phyloP scores from a whole-genome alignment of 2,797 vertebrate genomes.

The Pantherophis alleghaniensis region DNA sequence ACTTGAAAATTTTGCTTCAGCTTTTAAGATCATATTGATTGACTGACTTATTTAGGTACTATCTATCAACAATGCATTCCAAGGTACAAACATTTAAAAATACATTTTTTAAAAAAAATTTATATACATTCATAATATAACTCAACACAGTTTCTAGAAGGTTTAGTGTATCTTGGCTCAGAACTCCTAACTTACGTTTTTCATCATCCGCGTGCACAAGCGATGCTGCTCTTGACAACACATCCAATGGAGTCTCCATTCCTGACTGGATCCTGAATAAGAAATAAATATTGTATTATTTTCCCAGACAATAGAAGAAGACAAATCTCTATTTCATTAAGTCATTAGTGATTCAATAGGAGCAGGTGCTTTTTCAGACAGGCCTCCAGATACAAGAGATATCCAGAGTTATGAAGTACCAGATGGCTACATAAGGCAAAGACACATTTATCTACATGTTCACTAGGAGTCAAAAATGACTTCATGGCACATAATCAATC shows the following conservation, averaged over 20 bases:
- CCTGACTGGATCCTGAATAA: constrained; percentile 76
- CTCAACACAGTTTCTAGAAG: not conserved
- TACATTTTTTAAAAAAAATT: not conserved
- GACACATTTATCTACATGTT: not conserved
- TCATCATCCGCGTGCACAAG: constrained; percentile 95
- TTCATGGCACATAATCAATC: not conserved
- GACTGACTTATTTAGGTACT: not conserved
- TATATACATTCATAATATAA: not conserved
- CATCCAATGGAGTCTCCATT: constrained; percentile 98
- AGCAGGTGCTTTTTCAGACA: not conserved
- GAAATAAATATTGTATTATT: constrained; percentile 8
- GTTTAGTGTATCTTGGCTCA: accelerated
- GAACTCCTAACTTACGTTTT: constrained; percentile 84
- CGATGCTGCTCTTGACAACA: constrained; percentile 95
- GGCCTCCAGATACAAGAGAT: not conserved
- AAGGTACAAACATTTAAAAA: not conserved
- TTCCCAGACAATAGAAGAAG: not conserved
- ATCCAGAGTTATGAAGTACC: not conserved
- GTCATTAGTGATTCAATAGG: not conserved
- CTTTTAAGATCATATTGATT: not conserved
- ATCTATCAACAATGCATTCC: not conserved
- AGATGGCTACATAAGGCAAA: not conserved
- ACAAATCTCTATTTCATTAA: not conserved
- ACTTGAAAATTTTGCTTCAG: not conserved
- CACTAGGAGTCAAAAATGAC: not conserved